Percentiles rank a stretch among this genome's conserved stretches.
Evolutionary conservation across 2,888 invertebrate genomes (phyloP).

Genomic region (Falcaria lacertinaria): DNA sequence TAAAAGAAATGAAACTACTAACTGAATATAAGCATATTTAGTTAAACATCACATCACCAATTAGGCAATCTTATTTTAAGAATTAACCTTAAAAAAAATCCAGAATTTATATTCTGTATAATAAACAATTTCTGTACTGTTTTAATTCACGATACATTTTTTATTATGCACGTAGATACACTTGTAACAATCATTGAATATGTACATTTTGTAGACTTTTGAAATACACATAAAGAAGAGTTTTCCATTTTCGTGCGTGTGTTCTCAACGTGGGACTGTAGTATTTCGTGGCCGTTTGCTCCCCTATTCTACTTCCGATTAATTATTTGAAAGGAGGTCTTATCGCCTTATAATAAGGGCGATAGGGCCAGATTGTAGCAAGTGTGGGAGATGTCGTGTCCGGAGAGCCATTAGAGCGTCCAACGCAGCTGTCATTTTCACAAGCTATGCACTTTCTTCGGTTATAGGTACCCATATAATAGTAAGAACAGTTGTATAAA

Average conservation of each 20-base stretch:
- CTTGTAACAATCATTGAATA: too few relatives aligned
- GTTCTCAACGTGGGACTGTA: not conserved
- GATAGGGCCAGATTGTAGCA: conserved; percentile 9
- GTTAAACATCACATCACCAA: too few relatives aligned
- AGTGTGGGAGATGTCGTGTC: conserved; percentile 17
- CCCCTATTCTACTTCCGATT: conserved; percentile 19
- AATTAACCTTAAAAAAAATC: too few relatives aligned
- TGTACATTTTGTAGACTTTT: too few relatives aligned
- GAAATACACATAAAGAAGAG: not conserved
- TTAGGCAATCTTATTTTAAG: too few relatives aligned
- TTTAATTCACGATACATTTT: too few relatives aligned
- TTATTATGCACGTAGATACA: too few relatives aligned
- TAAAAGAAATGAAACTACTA: too few relatives aligned
- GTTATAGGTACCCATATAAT: conserved; percentile 5
- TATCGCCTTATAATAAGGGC: conserved; percentile 13
- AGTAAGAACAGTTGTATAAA: too few relatives aligned
- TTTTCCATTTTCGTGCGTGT: not conserved
- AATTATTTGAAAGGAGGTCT: conserved; percentile 11
- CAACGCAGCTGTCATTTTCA: conserved; percentile 56
- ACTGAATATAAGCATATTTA: too few relatives aligned
- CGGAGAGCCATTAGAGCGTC: conserved; percentile 46
- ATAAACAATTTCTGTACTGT: too few relatives aligned
- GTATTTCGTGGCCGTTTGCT: conserved; percentile 10
- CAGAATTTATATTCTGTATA: too few relatives aligned
- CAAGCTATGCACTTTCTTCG: conserved; percentile 26